A percentile compares a stretch with the other conserved stretches of the same genome.
Evolutionary conservation across 2,888 invertebrate species (phyloP).

Genomic region (Buathra laborator): DNA sequence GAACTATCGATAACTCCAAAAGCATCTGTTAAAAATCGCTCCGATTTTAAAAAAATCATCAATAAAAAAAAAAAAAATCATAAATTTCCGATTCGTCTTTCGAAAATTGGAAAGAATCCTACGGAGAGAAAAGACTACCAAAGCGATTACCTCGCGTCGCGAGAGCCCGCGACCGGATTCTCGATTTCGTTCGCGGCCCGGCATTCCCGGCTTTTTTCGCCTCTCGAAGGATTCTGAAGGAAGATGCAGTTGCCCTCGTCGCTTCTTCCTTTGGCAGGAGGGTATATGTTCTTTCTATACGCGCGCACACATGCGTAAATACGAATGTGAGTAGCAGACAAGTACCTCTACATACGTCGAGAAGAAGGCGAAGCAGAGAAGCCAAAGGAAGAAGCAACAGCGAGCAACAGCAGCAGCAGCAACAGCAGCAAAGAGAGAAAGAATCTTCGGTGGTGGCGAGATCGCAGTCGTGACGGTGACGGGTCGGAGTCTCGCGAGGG

Average conservation of each 20-base stretch:
- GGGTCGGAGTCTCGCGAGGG: slow-evolving; percentile 29
- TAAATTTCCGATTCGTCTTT: neutral
- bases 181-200: slow-evolving; percentile 68
- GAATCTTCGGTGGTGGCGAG: slow-evolving; percentile 39
- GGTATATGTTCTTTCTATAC: slow-evolving; percentile 2
- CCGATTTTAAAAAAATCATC: neutral
- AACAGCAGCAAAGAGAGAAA: slow-evolving; percentile 52
- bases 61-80: neutral
- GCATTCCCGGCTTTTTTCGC: slow-evolving; percentile 79
- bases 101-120: neutral
- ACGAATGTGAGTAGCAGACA: slow-evolving; percentile 31
- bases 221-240: slow-evolving; percentile 3
- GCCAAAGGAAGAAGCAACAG: slow-evolving; percentile 34
- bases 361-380: slow-evolving; percentile 30
- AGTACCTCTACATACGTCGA: slow-evolving; percentile 27
- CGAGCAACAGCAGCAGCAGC: slow-evolving; percentile 45
- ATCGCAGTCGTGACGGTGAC: slow-evolving; percentile 22
- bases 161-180: slow-evolving; percentile 75
- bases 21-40: neutral
- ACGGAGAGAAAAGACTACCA: neutral
- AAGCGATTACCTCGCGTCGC: slow-evolving; percentile 43
- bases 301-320: slow-evolving; percentile 10
- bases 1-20: neutral
- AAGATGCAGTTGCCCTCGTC: slow-evolving; percentile 37
- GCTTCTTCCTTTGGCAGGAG: slow-evolving; percentile 27